Evolutionary conservation across 1,140 invertebrate genomes (phyloP).

Genomic region (Kradibia gibbosae): DNA sequence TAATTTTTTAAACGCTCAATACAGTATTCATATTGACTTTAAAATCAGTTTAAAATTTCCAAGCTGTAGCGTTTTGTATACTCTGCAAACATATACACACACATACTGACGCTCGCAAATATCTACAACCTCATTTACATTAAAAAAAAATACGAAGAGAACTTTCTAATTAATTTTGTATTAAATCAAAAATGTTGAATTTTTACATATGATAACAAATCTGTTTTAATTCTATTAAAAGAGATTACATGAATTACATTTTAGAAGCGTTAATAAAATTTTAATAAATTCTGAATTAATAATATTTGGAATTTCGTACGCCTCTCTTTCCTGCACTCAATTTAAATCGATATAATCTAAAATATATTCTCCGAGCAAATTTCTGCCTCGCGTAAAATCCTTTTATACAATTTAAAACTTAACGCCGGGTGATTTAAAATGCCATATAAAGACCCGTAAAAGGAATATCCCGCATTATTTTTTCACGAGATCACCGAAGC

Average conservation of each 20-base stretch:
- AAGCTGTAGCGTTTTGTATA: no score
- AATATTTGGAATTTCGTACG: neutral
- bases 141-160: no score
- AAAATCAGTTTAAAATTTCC: no score
- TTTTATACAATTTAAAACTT: neutral
- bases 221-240: neutral
- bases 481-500: conserved; percentile 1
- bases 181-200: neutral
- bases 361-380: neutral
- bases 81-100: no score
- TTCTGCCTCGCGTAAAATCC: neutral
- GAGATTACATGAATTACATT: neutral
- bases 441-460: conserved; percentile 13
- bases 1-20: no score
- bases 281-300: neutral
- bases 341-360: neutral
- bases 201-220: no score
- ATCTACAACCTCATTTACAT: no score
- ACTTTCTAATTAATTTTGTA: no score
- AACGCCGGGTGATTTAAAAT: conserved; percentile 2
- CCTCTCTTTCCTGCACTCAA: neutral
- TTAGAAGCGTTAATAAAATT: no score
- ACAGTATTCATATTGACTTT: no score
- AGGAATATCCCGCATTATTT: conserved; percentile 12
- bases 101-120: no score